Conservation (phyloP, 2,888 invertebrate species). For the Parnassius orleans region DNA sequence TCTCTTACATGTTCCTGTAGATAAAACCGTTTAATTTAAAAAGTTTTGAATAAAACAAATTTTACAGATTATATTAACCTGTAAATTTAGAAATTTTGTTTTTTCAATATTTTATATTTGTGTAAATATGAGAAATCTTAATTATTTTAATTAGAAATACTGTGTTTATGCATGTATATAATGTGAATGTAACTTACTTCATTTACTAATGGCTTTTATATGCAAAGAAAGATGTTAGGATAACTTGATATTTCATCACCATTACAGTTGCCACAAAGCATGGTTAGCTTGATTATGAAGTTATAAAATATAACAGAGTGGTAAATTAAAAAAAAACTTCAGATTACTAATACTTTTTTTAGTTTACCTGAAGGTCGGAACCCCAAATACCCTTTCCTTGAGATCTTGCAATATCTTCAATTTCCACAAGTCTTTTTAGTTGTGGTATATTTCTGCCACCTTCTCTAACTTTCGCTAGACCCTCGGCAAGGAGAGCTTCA, state of each 20-base stretch:
- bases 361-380: slow-evolving; percentile 53
- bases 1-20: slow-evolving; percentile 88
- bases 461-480: slow-evolving; percentile 89
- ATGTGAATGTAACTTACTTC: too few relatives aligned
- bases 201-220: too few relatives aligned
- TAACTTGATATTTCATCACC: too few relatives aligned
- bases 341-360: slow-evolving; percentile 3
- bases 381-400: slow-evolving; percentile 93
- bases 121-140: too few relatives aligned
- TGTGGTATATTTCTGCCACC: slow-evolving; percentile 83
- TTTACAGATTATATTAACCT: too few relatives aligned
- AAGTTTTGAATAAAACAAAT: too few relatives aligned
- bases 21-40: slow-evolving; percentile 4
- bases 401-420: slow-evolving; percentile 94
- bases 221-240: too few relatives aligned
- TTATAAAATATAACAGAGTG: background rate
- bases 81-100: too few relatives aligned
- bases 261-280: too few relatives aligned
- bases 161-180: too few relatives aligned
- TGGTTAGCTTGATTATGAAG: background rate
- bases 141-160: too few relatives aligned
- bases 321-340: background rate
- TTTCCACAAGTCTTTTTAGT: slow-evolving; percentile 85
- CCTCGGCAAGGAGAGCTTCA: slow-evolving; percentile 93
- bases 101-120: too few relatives aligned